Conservation (phyloP, 2,797 vertebrate genomes). For the Megaceryle alcyon region DNA sequence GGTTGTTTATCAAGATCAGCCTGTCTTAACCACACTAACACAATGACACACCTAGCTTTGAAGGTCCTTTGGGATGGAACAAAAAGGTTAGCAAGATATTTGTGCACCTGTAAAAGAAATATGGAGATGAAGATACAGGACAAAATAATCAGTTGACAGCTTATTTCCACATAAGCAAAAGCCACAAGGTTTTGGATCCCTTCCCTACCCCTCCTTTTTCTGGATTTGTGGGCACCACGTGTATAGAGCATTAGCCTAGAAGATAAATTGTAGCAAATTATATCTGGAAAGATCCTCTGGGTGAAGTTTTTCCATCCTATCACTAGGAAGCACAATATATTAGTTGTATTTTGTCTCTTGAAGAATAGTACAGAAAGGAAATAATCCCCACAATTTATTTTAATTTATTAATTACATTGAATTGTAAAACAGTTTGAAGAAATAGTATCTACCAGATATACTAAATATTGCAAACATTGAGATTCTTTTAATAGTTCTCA, state of each 20-base stretch:
- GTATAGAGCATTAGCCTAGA: background rate
- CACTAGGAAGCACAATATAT: background rate
- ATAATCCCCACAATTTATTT: background rate
- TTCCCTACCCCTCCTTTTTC: background rate
- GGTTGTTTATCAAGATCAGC: background rate
- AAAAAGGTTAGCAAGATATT: background rate
- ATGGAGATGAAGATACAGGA: background rate
- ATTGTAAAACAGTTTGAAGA: slow-evolving; percentile 46
- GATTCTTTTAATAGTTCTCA: background rate
- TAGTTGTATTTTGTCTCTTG: background rate
- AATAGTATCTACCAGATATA: background rate
- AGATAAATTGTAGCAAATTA: background rate
- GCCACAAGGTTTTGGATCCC: background rate
- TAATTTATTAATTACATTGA: slow-evolving; percentile 11
- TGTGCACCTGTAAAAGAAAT: background rate
- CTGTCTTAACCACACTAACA: background rate
- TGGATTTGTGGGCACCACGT: background rate
- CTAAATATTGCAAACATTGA: background rate
- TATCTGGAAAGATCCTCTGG: background rate
- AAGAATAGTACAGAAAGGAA: background rate
- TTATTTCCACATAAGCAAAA: background rate
- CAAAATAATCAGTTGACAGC: background rate
- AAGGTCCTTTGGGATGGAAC: background rate
- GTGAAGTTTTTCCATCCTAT: background rate
- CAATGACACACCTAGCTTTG: background rate